phyloP scores from a whole-genome alignment of 2,888 invertebrate genomes.

The Cheilosia pagana region DNA sequence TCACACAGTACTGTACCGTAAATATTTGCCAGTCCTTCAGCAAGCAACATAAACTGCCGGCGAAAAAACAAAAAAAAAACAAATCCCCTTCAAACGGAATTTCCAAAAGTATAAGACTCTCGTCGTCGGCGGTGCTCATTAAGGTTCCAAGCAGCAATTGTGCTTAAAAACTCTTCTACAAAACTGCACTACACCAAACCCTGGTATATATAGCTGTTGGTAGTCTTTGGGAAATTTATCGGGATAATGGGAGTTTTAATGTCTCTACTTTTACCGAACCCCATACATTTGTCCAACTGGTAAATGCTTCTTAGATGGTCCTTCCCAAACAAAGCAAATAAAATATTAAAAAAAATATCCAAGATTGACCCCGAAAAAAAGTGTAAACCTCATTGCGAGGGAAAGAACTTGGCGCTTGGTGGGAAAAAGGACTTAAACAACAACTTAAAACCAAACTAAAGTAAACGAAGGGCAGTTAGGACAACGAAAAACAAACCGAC shows the following conservation, averaged over 20 bases:
- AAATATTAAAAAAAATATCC: not conserved
- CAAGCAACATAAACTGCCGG: slow-evolving; percentile 32
- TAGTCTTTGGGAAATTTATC: slow-evolving; percentile 60
- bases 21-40: slow-evolving; percentile 31
- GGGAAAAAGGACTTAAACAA: slow-evolving; percentile 48
- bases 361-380: slow-evolving; percentile 57
- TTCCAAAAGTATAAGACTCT: slow-evolving; percentile 15
- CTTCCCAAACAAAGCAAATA: slow-evolving; percentile 16
- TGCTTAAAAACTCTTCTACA: slow-evolving; percentile 65
- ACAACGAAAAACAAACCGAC: slow-evolving; percentile 19
- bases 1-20: not conserved
- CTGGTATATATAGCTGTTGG: slow-evolving; percentile 35
- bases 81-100: not conserved
- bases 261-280: slow-evolving; percentile 49
- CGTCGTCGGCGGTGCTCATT: slow-evolving; percentile 53
- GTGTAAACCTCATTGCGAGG: slow-evolving; percentile 3
- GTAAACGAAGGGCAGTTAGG: slow-evolving; percentile 39
- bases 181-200: slow-evolving; percentile 43
- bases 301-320: slow-evolving; percentile 38
- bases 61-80: not conserved
- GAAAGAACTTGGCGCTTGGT: slow-evolving; percentile 43
- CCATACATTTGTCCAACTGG: slow-evolving; percentile 12
- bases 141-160: slow-evolving; percentile 64
- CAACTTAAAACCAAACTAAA: slow-evolving; percentile 58
- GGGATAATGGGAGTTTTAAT: slow-evolving; percentile 73